Conservation (phyloP, 2,797 vertebrate genomes). For the Anomalospiza imberbis region DNA sequence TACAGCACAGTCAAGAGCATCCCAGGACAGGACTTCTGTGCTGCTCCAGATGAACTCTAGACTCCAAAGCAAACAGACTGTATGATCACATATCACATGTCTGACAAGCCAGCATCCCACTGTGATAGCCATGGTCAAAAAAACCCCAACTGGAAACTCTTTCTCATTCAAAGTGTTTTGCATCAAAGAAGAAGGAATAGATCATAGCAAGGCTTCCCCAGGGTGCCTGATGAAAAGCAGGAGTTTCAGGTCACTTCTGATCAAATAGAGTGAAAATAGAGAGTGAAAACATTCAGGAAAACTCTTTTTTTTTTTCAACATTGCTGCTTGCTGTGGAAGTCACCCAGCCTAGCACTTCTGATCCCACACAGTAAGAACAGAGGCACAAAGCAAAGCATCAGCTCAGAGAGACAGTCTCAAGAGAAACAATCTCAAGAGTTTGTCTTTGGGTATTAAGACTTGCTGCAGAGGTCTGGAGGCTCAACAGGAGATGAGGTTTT, state of each 20-base stretch:
- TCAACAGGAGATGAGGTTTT: background rate
- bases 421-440: background rate
- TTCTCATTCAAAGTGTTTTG: background rate
- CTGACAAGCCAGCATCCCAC: background rate
- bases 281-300: background rate
- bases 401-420: background rate
- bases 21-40: background rate
- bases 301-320: background rate
- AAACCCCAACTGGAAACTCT: background rate
- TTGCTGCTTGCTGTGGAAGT: background rate
- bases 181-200: background rate
- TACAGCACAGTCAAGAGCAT: background rate
- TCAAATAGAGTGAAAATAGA: background rate
- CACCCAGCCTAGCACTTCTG: background rate
- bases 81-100: background rate
- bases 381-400: background rate
- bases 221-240: background rate
- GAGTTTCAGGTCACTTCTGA: constrained; percentile 7
- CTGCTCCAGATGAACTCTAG: background rate
- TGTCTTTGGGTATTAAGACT: background rate
- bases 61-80: background rate
- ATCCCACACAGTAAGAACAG: background rate
- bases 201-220: background rate
- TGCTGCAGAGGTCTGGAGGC: background rate
- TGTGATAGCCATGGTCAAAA: background rate